Evolutionary conservation across 1,140 invertebrate species (phyloP).

Genomic region (Drosophila baimaii): DNA sequence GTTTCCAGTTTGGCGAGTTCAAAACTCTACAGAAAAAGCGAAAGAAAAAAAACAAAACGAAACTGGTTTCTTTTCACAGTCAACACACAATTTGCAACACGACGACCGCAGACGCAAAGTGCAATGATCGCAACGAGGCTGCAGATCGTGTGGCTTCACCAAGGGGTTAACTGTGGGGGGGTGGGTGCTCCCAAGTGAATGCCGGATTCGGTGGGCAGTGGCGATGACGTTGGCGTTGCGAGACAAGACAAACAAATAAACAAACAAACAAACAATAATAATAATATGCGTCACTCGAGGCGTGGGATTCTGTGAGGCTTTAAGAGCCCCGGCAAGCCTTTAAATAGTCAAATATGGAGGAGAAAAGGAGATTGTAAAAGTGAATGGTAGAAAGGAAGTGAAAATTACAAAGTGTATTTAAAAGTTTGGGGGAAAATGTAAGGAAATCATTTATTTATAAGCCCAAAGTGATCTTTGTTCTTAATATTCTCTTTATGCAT

Average conservation of each 20-base stretch:
- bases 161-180: neutral
- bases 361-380: neutral
- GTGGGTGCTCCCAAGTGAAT: constrained; percentile 7
- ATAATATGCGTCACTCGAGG: constrained; percentile 45
- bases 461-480: neutral
- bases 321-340: constrained; percentile 23
- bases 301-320: constrained; percentile 44
- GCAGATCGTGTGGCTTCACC: constrained; percentile 35
- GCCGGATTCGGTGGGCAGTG: constrained; percentile 48
- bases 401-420: neutral
- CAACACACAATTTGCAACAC: constrained; percentile 74
- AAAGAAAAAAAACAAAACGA: constrained; percentile 5
- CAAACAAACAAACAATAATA: constrained; percentile 6
- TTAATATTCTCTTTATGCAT: neutral
- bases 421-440: constrained; percentile 8
- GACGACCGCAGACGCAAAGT: constrained; percentile 66
- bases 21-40: constrained; percentile 24
- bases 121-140: constrained; percentile 75
- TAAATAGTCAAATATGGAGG: constrained; percentile 12
- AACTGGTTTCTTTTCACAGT: constrained; percentile 64
- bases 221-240: constrained; percentile 32
- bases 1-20: constrained; percentile 46
- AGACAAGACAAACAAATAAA: constrained; percentile 32
- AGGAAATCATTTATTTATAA: too few relatives aligned
- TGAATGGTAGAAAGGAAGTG: constrained; percentile 6